Conservation (phyloP, 2,113 vertebrate species). For the Suncus etruscus region DNA sequence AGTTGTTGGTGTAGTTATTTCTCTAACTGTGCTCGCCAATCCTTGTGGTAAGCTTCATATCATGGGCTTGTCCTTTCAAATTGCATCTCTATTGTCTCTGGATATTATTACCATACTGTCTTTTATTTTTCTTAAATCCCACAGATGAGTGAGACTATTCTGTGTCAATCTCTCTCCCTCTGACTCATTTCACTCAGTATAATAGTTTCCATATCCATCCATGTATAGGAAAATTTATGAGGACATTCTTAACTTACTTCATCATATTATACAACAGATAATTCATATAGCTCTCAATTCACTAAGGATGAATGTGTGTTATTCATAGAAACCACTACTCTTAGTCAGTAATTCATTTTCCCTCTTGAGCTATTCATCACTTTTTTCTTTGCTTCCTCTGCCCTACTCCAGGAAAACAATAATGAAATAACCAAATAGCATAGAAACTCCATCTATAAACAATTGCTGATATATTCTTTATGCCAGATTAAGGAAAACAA, state of each 20-base stretch:
- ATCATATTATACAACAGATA: neutral
- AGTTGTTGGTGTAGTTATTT: too few species aligned
- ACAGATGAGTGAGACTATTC: too few species aligned
- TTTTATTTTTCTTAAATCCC: too few species aligned
- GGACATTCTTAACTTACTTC: neutral
- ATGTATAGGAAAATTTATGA: too few species aligned
- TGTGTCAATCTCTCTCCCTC: too few species aligned
- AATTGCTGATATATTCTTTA: neutral
- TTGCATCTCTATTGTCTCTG: too few species aligned
- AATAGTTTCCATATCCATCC: too few species aligned
- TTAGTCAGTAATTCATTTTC: neutral
- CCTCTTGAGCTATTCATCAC: neutral
- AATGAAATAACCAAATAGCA: neutral
- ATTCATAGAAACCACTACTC: neutral
- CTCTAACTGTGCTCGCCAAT: too few species aligned
- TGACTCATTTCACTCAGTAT: too few species aligned
- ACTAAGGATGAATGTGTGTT: neutral
- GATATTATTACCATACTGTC: too few species aligned
- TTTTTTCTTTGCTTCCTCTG: slow-evolving; percentile 8
- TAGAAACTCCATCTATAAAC: slow-evolving; percentile 3
- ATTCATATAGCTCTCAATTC: neutral
- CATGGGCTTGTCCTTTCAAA: too few species aligned
- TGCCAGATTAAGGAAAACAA: slow-evolving; percentile 32
- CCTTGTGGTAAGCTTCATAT: too few species aligned
- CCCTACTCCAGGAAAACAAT: slow-evolving; percentile 19